Evolutionary conservation across 2,113 vertebrate genomes (phyloP).

Genomic region (Phalacrocorax brasilianus): DNA sequence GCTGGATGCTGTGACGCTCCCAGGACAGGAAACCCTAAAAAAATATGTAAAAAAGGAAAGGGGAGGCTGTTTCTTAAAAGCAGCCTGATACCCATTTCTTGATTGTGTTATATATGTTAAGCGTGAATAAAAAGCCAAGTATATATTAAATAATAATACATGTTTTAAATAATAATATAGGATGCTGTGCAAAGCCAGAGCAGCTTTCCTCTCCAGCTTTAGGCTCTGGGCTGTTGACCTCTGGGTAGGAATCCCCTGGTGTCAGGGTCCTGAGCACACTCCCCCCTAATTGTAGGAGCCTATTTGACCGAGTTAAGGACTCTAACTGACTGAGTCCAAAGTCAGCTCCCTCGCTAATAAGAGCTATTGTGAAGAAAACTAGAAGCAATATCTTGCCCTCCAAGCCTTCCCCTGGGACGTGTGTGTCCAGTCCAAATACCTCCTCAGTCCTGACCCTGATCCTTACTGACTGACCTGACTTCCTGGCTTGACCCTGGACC

Average conservation of each 20-base stretch:
- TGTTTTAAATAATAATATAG: background rate
- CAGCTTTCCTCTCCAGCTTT: background rate
- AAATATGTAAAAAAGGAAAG: background rate
- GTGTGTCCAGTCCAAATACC: background rate
- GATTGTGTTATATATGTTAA: background rate
- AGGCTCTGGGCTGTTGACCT: background rate
- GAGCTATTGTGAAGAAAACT: background rate
- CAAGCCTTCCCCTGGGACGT: background rate
- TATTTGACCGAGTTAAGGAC: background rate
- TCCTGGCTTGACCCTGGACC: background rate
- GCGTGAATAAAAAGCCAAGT: background rate
- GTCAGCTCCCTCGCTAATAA: background rate
- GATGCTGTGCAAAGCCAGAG: background rate
- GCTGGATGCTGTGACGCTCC: background rate
- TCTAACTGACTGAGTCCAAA: background rate
- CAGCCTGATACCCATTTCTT: background rate
- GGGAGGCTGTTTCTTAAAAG: background rate
- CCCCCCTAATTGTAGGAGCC: fast-evolving
- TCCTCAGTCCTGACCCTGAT: background rate
- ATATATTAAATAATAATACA: background rate
- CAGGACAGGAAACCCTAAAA: background rate
- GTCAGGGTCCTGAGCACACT: background rate
- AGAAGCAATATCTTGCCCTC: background rate
- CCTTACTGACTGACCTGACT: background rate
- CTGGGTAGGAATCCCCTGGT: background rate